Evolutionary conservation across 2,888 invertebrate species (phyloP).

Genomic region (Agrochola litura): DNA sequence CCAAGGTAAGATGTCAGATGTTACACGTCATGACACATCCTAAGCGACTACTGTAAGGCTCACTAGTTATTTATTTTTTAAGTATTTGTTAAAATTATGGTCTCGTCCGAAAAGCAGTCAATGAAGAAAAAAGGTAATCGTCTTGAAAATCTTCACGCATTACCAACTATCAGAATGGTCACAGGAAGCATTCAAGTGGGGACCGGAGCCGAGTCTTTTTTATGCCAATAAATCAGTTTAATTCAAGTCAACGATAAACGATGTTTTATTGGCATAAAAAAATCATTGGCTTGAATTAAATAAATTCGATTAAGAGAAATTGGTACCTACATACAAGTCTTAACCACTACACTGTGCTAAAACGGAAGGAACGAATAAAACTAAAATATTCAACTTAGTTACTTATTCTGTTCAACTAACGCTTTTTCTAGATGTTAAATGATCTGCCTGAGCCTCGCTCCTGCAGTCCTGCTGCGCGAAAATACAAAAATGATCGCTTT

Average conservation of each 20-base stretch:
- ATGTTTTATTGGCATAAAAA: too few relatives aligned
- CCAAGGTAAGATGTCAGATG: too few relatives aligned
- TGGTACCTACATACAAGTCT: neutral
- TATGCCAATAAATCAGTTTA: too few relatives aligned
- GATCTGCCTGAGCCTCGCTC: neutral
- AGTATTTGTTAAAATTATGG: too few relatives aligned
- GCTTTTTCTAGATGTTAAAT: neutral
- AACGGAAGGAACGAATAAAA: too few relatives aligned
- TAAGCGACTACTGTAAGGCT: too few relatives aligned
- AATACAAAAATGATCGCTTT: neutral
- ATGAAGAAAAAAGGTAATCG: neutral
- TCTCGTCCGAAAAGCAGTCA: neutral
- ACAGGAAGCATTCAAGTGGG: conserved; percentile 23
- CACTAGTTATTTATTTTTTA: too few relatives aligned
- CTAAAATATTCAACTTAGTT: neutral
- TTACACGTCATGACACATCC: too few relatives aligned
- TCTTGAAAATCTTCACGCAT: conserved; percentile 22
- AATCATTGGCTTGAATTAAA: too few relatives aligned
- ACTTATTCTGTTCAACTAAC: neutral
- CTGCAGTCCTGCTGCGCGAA: neutral
- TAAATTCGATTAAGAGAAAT: too few relatives aligned
- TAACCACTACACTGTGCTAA: neutral
- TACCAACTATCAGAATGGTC: neutral
- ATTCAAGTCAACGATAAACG: too few relatives aligned
- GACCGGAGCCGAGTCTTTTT: neutral